These are phyloP conservation scores for Heteromormyrus szaboi DNA, from an alignment of 2,797 vertebrate genomes.

Conservation along the genomic window DNA sequence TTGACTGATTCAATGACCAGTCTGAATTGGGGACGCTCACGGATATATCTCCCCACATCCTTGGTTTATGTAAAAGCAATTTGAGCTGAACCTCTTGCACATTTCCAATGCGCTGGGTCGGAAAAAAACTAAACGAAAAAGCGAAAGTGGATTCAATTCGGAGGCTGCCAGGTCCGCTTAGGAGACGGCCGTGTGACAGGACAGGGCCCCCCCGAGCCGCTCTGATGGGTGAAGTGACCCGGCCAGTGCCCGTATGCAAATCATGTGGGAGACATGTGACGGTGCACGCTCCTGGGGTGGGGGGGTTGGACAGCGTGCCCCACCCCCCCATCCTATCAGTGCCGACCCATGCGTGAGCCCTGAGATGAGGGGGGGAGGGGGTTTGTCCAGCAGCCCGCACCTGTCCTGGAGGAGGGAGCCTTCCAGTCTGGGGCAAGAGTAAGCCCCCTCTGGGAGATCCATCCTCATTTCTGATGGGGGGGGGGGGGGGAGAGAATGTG, in stretches of 20 bases:
- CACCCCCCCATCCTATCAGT: neutral
- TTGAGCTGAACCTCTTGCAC: conserved; percentile 3
- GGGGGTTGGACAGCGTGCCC: neutral
- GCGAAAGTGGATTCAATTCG: conserved; percentile 12
- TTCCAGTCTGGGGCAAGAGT: neutral
- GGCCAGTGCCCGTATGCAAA: conserved; percentile 19
- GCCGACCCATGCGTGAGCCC: neutral
- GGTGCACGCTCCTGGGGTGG: neutral
- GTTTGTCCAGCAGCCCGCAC: neutral
- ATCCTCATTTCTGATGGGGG: neutral
- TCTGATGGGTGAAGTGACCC: conserved; percentile 25
- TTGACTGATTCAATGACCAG: conserved; percentile 4
- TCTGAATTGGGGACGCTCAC: neutral
- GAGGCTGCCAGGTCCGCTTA: conserved; percentile 19
- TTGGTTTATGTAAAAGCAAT: neutral
- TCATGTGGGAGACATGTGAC: conserved; percentile 7
- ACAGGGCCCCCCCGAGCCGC: neutral
- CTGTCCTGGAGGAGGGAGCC: neutral
- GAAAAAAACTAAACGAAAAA: conserved; percentile 5
- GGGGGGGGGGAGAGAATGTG: neutral
- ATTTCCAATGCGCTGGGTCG: neutral
- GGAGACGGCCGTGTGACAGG: conserved; percentile 10
- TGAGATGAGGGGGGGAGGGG: neutral
- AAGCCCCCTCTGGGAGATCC: too few species aligned
- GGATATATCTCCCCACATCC: neutral